Evolutionary conservation across 2,113 vertebrate species (phyloP).

Genomic region (Lynx canadensis): DNA sequence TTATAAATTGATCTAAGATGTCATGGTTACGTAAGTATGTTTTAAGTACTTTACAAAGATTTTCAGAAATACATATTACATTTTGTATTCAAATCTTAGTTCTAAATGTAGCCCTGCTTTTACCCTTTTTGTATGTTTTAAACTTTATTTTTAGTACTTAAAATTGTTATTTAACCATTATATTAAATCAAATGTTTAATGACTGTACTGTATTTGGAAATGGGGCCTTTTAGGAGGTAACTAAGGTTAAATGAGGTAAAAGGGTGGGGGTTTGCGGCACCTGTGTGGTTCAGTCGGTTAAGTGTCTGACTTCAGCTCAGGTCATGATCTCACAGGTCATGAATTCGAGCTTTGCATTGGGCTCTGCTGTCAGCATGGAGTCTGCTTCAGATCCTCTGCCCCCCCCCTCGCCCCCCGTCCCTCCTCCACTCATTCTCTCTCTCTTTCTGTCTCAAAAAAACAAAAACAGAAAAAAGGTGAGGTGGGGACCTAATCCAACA

Average conservation of each 20-base stretch:
- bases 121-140: not conserved
- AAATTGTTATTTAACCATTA: not conserved
- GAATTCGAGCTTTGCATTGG: too few relatives aligned
- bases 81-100: constrained; percentile 4
- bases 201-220: not conserved
- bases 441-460: too few relatives aligned
- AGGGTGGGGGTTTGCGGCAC: not conserved
- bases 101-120: not conserved
- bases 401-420: too few relatives aligned
- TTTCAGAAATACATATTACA: not conserved
- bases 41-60: not conserved
- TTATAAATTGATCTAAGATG: not conserved
- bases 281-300: too few relatives aligned
- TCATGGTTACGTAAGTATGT: not conserved
- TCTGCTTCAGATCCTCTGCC: too few relatives aligned
- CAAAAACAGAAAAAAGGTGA: too few relatives aligned
- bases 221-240: not conserved
- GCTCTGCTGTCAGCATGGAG: too few relatives aligned
- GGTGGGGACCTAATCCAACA: not conserved
- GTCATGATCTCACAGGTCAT: too few relatives aligned
- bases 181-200: not conserved
- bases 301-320: too few relatives aligned
- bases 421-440: too few relatives aligned
- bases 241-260: not conserved
- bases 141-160: constrained; percentile 15